A percentile compares a stretch with the other conserved stretches of the same genome.
These are phyloP conservation scores for Linepithema humile DNA, from an alignment of 1,140 invertebrate species.

Conservation along the genomic window DNA sequence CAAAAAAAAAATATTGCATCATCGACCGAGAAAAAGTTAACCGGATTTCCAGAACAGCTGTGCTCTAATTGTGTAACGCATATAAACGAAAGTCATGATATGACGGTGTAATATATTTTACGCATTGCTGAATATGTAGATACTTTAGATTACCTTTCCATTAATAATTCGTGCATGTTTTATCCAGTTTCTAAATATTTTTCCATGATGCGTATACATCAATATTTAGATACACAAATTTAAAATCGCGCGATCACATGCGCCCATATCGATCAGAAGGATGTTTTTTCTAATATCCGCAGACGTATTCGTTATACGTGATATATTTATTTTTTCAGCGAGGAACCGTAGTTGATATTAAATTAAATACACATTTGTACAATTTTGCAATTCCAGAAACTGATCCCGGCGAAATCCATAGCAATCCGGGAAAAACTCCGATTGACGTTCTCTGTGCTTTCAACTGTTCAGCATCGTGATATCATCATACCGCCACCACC, in stretches of 20 bases:
- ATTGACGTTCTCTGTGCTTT: background rate
- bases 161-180: background rate
- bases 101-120: background rate
- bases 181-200: background rate
- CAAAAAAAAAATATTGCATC: background rate
- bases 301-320: background rate
- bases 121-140: background rate
- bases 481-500: background rate
- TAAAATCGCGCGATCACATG: background rate
- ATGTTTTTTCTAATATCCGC: background rate
- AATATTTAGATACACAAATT: background rate
- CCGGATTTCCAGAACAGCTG: background rate
- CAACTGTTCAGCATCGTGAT: background rate
- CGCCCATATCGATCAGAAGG: background rate
- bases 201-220: background rate
- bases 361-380: background rate
- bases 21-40: background rate
- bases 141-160: background rate
- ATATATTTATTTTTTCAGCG: background rate
- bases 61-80: background rate
- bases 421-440: background rate
- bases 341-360: background rate
- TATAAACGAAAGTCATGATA: background rate
- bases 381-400: slow-evolving; percentile 11
- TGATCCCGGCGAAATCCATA: background rate